Conservation (phyloP, 2,797 vertebrate genomes). For the Parauchenoglanis punctatus region DNA sequence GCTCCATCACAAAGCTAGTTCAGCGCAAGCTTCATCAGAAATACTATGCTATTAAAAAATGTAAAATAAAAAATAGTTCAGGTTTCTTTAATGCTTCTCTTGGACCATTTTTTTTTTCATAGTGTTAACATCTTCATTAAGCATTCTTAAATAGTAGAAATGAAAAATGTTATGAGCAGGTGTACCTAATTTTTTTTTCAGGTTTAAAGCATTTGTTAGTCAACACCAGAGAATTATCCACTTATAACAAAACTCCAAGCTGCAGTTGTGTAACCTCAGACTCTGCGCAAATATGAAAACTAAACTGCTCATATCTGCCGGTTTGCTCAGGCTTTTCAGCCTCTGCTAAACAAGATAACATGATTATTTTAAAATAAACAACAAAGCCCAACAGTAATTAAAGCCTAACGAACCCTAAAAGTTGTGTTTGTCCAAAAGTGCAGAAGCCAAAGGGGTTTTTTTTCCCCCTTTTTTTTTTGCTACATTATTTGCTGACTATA, state of each 20-base stretch:
- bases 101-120: not conserved
- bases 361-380: constrained; percentile 33
- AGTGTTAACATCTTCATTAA: not conserved
- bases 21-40: too few species aligned
- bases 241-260: constrained; percentile 7
- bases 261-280: constrained; percentile 38
- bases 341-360: constrained; percentile 34
- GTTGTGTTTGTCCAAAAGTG: constrained; percentile 2
- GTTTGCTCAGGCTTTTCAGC: constrained; percentile 36
- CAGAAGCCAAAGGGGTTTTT: not conserved
- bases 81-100: not conserved
- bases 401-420: constrained; percentile 27
- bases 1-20: too few species aligned
- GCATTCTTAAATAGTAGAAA: not conserved
- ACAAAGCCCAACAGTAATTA: constrained; percentile 30
- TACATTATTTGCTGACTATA: constrained; percentile 39
- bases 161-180: not conserved
- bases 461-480: not conserved
- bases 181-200: not conserved
- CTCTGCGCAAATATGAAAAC: not conserved
- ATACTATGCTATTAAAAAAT: not conserved
- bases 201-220: constrained; percentile 33
- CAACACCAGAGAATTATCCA: constrained; percentile 31
- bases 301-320: constrained; percentile 27
- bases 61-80: not conserved